A percentile compares a stretch with the other conserved stretches of the same genome.
Evolutionary conservation across 1,140 invertebrate species (phyloP).

Genomic region (Doryteuthis pealeii): DNA sequence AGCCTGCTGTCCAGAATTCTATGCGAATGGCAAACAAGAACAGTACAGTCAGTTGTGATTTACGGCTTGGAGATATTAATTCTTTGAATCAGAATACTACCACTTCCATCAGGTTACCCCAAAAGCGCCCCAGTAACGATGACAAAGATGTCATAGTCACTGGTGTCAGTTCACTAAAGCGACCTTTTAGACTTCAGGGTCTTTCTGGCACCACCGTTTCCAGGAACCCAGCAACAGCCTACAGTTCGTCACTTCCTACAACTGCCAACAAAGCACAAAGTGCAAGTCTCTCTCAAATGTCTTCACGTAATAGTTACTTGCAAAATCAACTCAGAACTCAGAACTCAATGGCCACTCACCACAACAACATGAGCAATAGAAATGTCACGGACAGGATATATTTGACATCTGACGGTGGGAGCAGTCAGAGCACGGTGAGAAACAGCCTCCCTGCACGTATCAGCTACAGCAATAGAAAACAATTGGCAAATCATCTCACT

Average conservation of each 20-base stretch:
- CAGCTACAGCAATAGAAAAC: background rate
- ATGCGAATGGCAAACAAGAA: background rate
- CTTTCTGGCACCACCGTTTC: background rate
- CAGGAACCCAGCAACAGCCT: no score
- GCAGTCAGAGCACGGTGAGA: background rate
- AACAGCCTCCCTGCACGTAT: background rate
- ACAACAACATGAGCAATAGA: background rate
- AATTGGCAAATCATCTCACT: background rate
- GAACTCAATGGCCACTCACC: background rate
- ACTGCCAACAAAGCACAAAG: background rate
- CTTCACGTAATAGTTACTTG: background rate
- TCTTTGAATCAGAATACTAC: background rate
- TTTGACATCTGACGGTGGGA: background rate
- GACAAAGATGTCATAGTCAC: constrained; percentile 2
- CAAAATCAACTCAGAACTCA: background rate
- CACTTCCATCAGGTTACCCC: background rate
- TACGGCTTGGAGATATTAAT: background rate
- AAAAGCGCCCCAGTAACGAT: background rate
- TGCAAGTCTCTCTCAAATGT: background rate
- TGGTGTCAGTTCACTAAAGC: constrained; percentile 1
- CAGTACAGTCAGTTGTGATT: background rate
- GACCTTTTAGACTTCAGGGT: background rate
- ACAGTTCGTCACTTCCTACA: background rate
- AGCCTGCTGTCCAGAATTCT: background rate
- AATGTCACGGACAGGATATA: background rate